A percentile compares a stretch with the other conserved stretches of the same genome.
These are phyloP conservation scores for Cyrtonyx montezumae DNA, from an alignment of 2,113 vertebrate genomes.

Conservation along the genomic window DNA sequence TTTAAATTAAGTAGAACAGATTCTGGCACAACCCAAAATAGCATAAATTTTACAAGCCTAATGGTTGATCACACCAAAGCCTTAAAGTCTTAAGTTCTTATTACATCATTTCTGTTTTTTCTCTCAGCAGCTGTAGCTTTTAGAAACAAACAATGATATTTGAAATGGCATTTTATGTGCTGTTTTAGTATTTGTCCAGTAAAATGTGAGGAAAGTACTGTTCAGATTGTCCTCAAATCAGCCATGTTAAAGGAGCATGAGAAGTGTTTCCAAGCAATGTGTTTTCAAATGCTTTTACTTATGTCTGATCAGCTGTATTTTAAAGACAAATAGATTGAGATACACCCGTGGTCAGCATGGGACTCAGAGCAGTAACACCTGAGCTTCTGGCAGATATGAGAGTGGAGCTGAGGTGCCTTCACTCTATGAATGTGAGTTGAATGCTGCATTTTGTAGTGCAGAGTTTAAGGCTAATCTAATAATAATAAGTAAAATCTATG, in stretches of 20 bases:
- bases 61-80: neutral
- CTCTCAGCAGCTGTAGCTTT: neutral
- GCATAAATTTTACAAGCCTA: neutral
- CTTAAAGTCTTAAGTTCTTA: neutral
- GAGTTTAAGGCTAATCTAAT: neutral
- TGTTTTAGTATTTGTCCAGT: neutral
- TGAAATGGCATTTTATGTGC: neutral
- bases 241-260: neutral
- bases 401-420: neutral
- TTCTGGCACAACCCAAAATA: neutral
- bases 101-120: neutral
- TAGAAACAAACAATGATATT: neutral
- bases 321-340: neutral
- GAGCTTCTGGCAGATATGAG: neutral
- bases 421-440: neutral
- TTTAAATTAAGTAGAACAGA: neutral
- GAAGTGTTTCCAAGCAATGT: neutral
- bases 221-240: neutral
- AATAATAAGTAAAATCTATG: neutral
- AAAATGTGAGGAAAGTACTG: neutral
- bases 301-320: neutral
- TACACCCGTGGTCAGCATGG: rapidly evolving
- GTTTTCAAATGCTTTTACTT: neutral
- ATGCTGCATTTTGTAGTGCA: neutral
- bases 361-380: neutral